Conservation (phyloP, 2,113 vertebrate species). For the Abramis brama region DNA sequence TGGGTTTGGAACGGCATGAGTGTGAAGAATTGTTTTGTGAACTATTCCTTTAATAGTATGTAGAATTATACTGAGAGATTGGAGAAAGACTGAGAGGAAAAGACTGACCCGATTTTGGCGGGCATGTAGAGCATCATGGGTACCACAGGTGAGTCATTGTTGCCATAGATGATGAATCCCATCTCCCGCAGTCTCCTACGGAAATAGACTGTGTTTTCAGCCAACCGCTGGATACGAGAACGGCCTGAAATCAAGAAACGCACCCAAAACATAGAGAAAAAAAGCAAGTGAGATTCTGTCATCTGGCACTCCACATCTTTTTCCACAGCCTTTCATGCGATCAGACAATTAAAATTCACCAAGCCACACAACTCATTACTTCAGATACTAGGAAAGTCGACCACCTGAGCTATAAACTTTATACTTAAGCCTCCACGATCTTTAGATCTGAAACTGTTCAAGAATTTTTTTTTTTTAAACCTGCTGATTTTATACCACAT, state of each 20-base stretch:
- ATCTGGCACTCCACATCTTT: conserved; percentile 50
- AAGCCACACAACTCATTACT: conserved; percentile 46
- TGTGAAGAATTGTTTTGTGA: background rate
- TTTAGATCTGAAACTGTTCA: conserved; percentile 38
- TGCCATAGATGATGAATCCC: conserved; percentile 90
- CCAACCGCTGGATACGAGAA: conserved; percentile 80
- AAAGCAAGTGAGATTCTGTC: conserved; percentile 5
- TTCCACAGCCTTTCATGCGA: conserved; percentile 55
- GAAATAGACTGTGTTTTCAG: conserved; percentile 85
- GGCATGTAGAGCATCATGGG: conserved; percentile 91
- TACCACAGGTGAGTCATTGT: conserved; percentile 87
- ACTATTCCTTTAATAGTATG: background rate
- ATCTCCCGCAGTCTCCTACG: conserved; percentile 81
- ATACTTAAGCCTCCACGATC: conserved; percentile 9
- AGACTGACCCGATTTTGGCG: conserved; percentile 83
- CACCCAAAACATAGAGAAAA: background rate
- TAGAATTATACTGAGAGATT: background rate
- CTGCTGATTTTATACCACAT: conserved; percentile 48
- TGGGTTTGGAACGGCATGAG: background rate
- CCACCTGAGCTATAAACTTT: conserved; percentile 56
- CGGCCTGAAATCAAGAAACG: conserved; percentile 70
- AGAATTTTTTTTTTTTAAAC: conserved; percentile 34
- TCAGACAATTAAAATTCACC: conserved; percentile 52
- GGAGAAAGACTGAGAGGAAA: background rate
- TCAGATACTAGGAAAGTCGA: conserved; percentile 45